Evolutionary conservation across 2,888 invertebrate genomes (phyloP).

Genomic region (Orchesellides sinensis): DNA sequence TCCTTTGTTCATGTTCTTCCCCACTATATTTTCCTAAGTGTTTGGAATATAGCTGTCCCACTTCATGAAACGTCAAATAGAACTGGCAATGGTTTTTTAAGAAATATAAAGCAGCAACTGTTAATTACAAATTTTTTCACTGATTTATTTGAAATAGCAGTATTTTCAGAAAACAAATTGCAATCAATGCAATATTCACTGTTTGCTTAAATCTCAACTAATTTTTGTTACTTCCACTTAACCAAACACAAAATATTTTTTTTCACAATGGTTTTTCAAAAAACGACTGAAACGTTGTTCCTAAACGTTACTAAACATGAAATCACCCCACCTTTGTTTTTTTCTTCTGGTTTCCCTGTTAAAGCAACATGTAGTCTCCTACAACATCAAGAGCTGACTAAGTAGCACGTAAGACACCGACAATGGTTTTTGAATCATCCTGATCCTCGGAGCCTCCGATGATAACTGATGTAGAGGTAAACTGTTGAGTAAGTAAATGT

Average conservation of each 20-base stretch:
- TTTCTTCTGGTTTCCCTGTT: neutral
- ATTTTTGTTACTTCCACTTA: neutral
- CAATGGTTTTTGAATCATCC: constrained; percentile 70
- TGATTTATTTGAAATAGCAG: too few species aligned
- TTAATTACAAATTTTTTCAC: too few species aligned
- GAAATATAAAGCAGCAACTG: too few species aligned
- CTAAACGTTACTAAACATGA: neutral
- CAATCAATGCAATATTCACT: too few species aligned
- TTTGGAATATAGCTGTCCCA: neutral
- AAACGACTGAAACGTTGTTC: constrained; percentile 5
- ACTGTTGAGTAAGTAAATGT: constrained; percentile 69
- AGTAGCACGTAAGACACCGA: constrained; percentile 62
- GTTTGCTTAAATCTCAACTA: neutral
- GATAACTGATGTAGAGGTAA: constrained; percentile 63
- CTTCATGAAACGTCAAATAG: constrained; percentile 10
- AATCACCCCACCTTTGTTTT: neutral
- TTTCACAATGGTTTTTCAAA: constrained; percentile 35
- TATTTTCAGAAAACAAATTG: too few species aligned
- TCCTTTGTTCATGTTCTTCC: constrained; percentile 18
- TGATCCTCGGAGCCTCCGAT: constrained; percentile 64
- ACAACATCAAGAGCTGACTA: constrained; percentile 48
- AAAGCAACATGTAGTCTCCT: constrained; percentile 43
- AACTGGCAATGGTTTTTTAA: too few species aligned
- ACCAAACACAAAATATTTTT: neutral
- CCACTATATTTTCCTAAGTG: neutral